These are phyloP conservation scores for Cricetomys ansorgei DNA, from an alignment of 2,113 vertebrate species.

Conservation along the genomic window DNA sequence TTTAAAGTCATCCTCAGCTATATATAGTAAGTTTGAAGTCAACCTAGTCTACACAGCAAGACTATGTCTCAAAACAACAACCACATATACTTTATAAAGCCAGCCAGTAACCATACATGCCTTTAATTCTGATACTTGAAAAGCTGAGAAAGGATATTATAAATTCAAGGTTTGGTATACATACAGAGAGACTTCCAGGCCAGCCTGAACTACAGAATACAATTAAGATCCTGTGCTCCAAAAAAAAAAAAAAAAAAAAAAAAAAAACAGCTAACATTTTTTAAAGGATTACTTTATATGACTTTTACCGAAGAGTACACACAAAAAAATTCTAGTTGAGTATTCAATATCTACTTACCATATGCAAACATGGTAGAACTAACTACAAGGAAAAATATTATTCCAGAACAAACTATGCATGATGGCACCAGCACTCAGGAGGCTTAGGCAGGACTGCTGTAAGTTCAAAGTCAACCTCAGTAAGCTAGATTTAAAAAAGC, in stretches of 20 bases:
- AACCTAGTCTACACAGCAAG: not conserved
- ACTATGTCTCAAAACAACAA: not conserved
- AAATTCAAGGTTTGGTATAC: not conserved
- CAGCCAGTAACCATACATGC: not conserved
- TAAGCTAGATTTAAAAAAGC: not conserved
- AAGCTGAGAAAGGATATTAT: not conserved
- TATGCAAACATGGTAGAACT: constrained; percentile 37
- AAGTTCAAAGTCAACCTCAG: not conserved
- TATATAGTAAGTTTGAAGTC: no score
- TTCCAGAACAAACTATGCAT: not conserved
- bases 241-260: not conserved
- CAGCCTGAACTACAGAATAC: not conserved
- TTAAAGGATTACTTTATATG: not conserved
- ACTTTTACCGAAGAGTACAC: not conserved
- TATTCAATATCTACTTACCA: constrained; percentile 59
- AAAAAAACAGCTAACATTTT: constrained; percentile 24
- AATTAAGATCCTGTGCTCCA: not conserved
- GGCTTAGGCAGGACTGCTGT: not conserved
- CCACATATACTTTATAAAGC: not conserved
- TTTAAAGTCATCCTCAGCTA: not conserved
- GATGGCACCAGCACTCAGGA: not conserved
- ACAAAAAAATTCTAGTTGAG: constrained; percentile 37
- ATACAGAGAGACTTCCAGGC: not conserved
- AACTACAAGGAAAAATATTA: constrained; percentile 56
- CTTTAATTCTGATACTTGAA: not conserved